Percentiles rank a stretch among this genome's conserved stretches.
Evolutionary conservation across 1,140 invertebrate species (phyloP).

Genomic region (Pseudachorutes palmiensis): DNA sequence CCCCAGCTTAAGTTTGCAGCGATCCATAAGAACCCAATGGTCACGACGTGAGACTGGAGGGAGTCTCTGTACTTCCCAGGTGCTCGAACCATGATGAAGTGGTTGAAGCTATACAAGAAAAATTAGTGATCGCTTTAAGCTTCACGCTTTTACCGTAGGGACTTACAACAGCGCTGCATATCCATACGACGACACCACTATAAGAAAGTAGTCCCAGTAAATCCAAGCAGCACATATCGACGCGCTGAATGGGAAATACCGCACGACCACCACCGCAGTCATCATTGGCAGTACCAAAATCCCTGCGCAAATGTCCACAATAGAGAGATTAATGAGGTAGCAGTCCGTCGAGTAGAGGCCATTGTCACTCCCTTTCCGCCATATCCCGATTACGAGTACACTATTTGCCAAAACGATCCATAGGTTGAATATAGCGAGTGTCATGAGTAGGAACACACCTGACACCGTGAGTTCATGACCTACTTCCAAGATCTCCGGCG

Average conservation of each 20-base stretch:
- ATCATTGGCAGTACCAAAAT: slow-evolving; percentile 33
- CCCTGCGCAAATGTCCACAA: slow-evolving; percentile 28
- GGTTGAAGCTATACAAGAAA: slow-evolving; percentile 17
- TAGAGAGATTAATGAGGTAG: slow-evolving; percentile 26
- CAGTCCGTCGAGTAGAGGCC: slow-evolving; percentile 21
- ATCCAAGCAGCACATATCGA: slow-evolving; percentile 29
- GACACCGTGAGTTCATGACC: background rate
- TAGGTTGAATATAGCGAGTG: background rate
- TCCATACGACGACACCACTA: slow-evolving; percentile 24
- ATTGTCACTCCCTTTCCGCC: background rate
- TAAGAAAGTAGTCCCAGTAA: slow-evolving; percentile 34
- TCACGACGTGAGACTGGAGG: slow-evolving; percentile 6
- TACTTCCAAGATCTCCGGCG: too few relatives aligned
- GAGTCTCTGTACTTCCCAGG: background rate
- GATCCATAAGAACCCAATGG: slow-evolving; percentile 17
- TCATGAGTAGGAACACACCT: background rate
- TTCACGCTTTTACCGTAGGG: too few relatives aligned
- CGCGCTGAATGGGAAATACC: slow-evolving; percentile 31
- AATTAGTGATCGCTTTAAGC: too few relatives aligned
- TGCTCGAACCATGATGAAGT: slow-evolving; percentile 32
- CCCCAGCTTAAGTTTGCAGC: slow-evolving; percentile 21
- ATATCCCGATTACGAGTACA: background rate
- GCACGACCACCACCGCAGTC: slow-evolving; percentile 24
- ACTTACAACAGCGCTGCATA: slow-evolving; percentile 33
- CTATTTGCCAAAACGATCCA: background rate